Base-by-base conservation (phyloP, 2,113 vertebrate genomes). In the Mirounga angustirostris region DNA sequence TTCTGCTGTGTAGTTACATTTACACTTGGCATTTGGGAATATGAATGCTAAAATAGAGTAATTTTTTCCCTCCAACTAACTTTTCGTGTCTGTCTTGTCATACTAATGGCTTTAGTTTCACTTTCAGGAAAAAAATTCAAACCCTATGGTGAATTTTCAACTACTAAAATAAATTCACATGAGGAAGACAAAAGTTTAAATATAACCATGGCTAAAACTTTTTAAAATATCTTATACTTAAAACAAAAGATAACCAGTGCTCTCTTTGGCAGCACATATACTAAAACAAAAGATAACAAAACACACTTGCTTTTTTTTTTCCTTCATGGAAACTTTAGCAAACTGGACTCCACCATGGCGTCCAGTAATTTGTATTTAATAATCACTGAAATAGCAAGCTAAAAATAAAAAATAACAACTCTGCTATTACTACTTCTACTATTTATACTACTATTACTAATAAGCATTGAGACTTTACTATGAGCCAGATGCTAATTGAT, bases 101-200 rank as follows among this genome's bases (percentile, higher is more conserved):
- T 79, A 19, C 28, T 63, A 97, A 71, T 40, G 54, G 92, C 18
- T 81, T 92, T n/a, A 84, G 69, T 80, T 91, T 89, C n/a, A 76
- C 52, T 94, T 94, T 95, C 43, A 71, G 40, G 16, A 52, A 86
- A 94, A 97, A 97, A 92, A 50, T 33, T 2, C 30, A 94, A 97
- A 59, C 4, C 1, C 36, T 74, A 63, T 50, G 4, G 33, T 78
- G 43, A 95, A 21, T 94, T 91, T 95, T 83, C 40, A 92, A 92
- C 16, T 18, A 65, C 46, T 50, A 87, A 97, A 96, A 94, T 95
- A 90, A 89, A 86, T 88, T 96, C 24, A 52, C 7, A 69, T 24
- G 36, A 92, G 2, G 36, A 63, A 97, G 28, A 80, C 36, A 58
- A 94, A 86, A 5, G 24, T 90, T 94, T 95, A 76, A 97, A 73